These are phyloP conservation scores for Augochlorella aurata DNA, from an alignment of 2,888 invertebrate species.

Conservation along the genomic window DNA sequence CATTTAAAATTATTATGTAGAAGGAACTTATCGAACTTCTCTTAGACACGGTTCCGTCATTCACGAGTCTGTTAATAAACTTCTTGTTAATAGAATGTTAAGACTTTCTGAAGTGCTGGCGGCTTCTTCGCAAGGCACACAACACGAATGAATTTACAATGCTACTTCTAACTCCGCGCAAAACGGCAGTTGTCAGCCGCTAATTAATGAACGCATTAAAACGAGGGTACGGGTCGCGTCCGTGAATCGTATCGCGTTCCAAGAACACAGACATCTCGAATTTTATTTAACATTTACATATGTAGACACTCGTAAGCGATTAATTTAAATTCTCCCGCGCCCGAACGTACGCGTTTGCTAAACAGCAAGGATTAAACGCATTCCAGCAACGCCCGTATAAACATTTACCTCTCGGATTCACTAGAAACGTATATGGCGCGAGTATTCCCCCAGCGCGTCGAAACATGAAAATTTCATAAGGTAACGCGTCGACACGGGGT, in stretches of 20 bases:
- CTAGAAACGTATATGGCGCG: constrained; percentile 13
- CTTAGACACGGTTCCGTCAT: too few species aligned
- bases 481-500: constrained; percentile 25
- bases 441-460: constrained; percentile 20
- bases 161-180: background rate
- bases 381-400: constrained; percentile 25
- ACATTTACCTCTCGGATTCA: constrained; percentile 30
- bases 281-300: constrained; percentile 21
- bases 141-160: background rate
- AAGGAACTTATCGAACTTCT: too few species aligned
- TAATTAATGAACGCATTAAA: background rate
- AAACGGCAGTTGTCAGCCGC: background rate
- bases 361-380: constrained; percentile 35
- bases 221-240: background rate
- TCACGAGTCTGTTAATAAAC: too few species aligned
- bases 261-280: background rate
- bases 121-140: too few species aligned
- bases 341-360: constrained; percentile 41
- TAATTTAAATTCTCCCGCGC: constrained; percentile 31
- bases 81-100: background rate
- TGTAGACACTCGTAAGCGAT: constrained; percentile 16
- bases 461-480: constrained; percentile 65
- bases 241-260: background rate
- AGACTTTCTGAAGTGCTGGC: too few species aligned
- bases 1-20: too few species aligned